Evolutionary conservation across 2,888 invertebrate species (phyloP).

Genomic region (Phyto melanocephala): DNA sequence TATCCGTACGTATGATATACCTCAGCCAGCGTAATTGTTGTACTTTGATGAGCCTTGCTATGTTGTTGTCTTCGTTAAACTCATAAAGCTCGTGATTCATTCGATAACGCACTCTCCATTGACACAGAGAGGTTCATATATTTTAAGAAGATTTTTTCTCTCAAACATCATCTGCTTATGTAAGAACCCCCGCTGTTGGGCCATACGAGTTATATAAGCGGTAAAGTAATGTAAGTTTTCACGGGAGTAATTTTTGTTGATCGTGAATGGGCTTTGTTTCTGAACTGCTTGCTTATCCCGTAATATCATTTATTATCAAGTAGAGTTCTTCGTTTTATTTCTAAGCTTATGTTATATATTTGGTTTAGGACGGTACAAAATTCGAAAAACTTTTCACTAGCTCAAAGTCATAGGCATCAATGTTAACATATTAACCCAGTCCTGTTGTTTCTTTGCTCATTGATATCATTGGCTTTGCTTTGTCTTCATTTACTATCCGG

Average conservation of each 20-base stretch:
- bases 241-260: too few species aligned
- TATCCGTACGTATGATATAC: not conserved
- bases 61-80: not conserved
- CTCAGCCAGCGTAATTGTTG: not conserved
- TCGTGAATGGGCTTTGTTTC: too few species aligned
- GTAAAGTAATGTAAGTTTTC: too few species aligned
- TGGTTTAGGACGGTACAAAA: not conserved
- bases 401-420: not conserved
- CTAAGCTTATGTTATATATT: not conserved
- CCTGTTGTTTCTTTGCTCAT: not conserved
- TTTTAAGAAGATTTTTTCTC: not conserved
- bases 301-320: too few species aligned
- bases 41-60: not conserved
- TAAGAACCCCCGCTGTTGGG: not conserved
- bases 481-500: not conserved
- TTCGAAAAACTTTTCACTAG: not conserved
- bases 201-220: too few species aligned
- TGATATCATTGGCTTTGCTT: not conserved
- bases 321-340: not conserved
- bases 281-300: too few species aligned
- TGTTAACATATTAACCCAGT: not conserved
- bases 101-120: not conserved
- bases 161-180: not conserved
- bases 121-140: not conserved
- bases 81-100: not conserved